Evolutionary conservation across 2,797 vertebrate genomes (phyloP).

Genomic region (Myripristis murdjan): DNA sequence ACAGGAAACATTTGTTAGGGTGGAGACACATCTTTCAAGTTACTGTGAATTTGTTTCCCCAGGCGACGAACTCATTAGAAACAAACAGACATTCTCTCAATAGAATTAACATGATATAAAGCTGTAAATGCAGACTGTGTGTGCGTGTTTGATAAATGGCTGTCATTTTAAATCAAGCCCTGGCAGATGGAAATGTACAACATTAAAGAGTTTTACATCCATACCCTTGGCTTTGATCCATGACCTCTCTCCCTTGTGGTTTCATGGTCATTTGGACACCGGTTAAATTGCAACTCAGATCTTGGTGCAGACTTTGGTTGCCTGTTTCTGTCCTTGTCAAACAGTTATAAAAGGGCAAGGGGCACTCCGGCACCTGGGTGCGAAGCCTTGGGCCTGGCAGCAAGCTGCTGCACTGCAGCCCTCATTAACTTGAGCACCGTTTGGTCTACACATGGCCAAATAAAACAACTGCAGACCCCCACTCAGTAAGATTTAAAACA

Average conservation of each 20-base stretch:
- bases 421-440: constrained; percentile 43
- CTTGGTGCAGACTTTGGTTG: constrained; percentile 32
- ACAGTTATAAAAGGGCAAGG: constrained; percentile 27
- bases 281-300: constrained; percentile 43
- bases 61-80: constrained; percentile 52
- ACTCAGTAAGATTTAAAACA: constrained; percentile 19
- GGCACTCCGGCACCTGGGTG: constrained; percentile 59
- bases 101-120: constrained; percentile 45
- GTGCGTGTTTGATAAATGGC: constrained; percentile 42
- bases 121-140: constrained; percentile 38
- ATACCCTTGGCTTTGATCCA: constrained; percentile 29
- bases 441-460: constrained; percentile 65
- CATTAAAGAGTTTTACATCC: constrained; percentile 32
- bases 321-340: constrained; percentile 40
- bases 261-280: constrained; percentile 47
- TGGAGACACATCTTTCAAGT: constrained; percentile 50
- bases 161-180: constrained; percentile 43
- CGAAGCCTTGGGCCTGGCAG: constrained; percentile 47
- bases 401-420: constrained; percentile 38
- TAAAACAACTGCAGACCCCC: constrained; percentile 44
- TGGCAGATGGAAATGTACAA: neutral
- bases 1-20: constrained; percentile 69
- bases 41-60: constrained; percentile 49
- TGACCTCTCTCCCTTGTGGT: constrained; percentile 37
- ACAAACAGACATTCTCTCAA: constrained; percentile 38